Evolutionary conservation across 1,140 invertebrate species (phyloP), one percentile per base, ranked within the genome.

Genomic region (Samia ricini): DNA sequence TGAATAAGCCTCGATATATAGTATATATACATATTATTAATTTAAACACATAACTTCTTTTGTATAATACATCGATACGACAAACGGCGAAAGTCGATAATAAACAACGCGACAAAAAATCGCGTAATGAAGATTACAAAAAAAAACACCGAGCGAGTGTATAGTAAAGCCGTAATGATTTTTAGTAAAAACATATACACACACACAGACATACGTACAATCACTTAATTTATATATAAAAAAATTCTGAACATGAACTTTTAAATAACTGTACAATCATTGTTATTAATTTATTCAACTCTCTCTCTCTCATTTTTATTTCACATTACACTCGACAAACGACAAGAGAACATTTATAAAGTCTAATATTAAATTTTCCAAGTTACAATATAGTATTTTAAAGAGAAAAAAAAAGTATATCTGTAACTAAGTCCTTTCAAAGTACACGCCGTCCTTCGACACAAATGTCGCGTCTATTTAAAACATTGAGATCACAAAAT

Each of bases 211-310:
- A 15, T 12, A 4, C 48, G 12, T 3, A 51, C 12, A 22, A 51
- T 51, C 19, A 51, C 19, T 5, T 21, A 51, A 51, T 51, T 20
- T 20, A 20, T 19, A 20, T 51, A 4, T 51, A 51, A 20, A 22
- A 51, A 51, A 51, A 51, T 51, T 51, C 12, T 51, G 12, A 51
- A 21, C 50, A 21, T 51, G 21, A 51, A 51, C 33, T 51, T 51
- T 21, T 19, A 8, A 21, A 51, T 19, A 51, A 21, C 19, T 21
- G 50, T 51, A 51, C 48, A 50, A 50, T 18, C n/a, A n/a, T n/a
- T n/a, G n/a, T n/a, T n/a, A n/a, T n/a, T n/a, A n/a, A n/a, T n/a
- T n/a, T n/a, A n/a, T n/a, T n/a, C n/a, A n/a, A n/a, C n/a, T n/a
- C n/a, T n/a, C n/a, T n/a, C n/a, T n/a, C n/a, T n/a, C n/a, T n/a